Conservation (phyloP, 2,888 invertebrate genomes). For the Lithophane leautieri region DNA sequence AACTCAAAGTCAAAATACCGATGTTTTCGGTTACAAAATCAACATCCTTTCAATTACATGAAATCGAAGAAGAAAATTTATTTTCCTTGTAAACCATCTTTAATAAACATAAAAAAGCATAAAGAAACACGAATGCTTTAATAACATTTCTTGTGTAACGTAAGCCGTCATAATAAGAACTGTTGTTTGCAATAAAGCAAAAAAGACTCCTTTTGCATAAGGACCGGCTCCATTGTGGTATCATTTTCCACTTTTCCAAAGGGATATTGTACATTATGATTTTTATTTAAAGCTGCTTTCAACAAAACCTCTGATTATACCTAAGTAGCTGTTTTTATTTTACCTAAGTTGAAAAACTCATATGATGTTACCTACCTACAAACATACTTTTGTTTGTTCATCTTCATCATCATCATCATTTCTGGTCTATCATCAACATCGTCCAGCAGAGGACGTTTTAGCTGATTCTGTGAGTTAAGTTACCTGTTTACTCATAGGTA, state of each 20-base stretch:
- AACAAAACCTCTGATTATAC: background rate
- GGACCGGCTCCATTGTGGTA: slow-evolving; percentile 46
- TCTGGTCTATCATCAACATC: no score
- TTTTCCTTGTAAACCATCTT: slow-evolving; percentile 14
- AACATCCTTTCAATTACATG: slow-evolving; percentile 13
- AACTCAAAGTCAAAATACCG: background rate
- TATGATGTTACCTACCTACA: background rate
- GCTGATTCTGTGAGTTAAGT: background rate
- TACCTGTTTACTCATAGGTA: no score
- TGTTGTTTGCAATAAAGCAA: slow-evolving; percentile 55
- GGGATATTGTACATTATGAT: slow-evolving; percentile 44
- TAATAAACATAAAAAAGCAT: slow-evolving; percentile 24
- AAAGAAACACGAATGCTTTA: slow-evolving; percentile 35
- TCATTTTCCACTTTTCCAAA: slow-evolving; percentile 55
- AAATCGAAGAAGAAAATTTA: slow-evolving; percentile 6
- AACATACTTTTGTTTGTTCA: background rate
- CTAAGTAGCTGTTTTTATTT: background rate
- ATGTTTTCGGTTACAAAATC: slow-evolving; percentile 15
- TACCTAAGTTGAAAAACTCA: background rate
- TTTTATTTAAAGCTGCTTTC: slow-evolving; percentile 27
- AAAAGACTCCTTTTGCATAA: slow-evolving; percentile 35
- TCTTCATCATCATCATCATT: no score
- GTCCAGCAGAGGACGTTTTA: background rate
- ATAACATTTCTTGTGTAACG: slow-evolving; percentile 51
- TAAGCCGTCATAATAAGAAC: slow-evolving; percentile 52